Conservation (phyloP, 2,888 invertebrate species). For the Parnassius smintheus region DNA sequence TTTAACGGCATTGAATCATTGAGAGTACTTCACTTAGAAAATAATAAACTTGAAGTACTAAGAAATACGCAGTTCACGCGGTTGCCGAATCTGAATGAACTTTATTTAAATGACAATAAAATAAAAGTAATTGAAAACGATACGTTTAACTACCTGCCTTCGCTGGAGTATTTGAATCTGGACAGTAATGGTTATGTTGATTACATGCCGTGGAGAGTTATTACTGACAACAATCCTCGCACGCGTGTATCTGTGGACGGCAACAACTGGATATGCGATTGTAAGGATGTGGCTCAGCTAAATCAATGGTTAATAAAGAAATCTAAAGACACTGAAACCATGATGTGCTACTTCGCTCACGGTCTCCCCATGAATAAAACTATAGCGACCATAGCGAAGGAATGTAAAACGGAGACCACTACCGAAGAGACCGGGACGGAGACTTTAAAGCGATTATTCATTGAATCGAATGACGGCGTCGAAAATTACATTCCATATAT, state of each 20-base stretch:
- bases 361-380: conserved; percentile 75
- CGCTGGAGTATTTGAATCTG: conserved; percentile 86
- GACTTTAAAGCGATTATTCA: conserved; percentile 79
- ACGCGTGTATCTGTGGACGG: conserved; percentile 87
- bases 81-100: conserved; percentile 86
- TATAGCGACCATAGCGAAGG: conserved; percentile 69
- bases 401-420: conserved; percentile 84
- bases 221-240: conserved; percentile 84
- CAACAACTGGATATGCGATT: conserved; percentile 93
- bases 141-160: conserved; percentile 87
- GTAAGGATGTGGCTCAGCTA: conserved; percentile 85
- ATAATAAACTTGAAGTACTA: conserved; percentile 86
- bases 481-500: conserved; percentile 88
- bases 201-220: conserved; percentile 87
- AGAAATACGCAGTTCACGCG: conserved; percentile 90
- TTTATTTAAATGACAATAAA: conserved; percentile 89
- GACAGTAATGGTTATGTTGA: conserved; percentile 90
- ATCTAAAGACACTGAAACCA: conserved; percentile 83
- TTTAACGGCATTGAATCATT: conserved; percentile 90
- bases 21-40: conserved; percentile 88
- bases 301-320: conserved; percentile 86
- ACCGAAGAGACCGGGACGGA: conserved; percentile 83
- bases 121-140: conserved; percentile 87
- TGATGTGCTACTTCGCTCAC: conserved; percentile 84
- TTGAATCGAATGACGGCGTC: conserved; percentile 83